Percentiles rank a stretch among this genome's conserved stretches.
phyloP scores from a whole-genome alignment of 2,888 invertebrate genomes.

The Melanchra persicariae region DNA sequence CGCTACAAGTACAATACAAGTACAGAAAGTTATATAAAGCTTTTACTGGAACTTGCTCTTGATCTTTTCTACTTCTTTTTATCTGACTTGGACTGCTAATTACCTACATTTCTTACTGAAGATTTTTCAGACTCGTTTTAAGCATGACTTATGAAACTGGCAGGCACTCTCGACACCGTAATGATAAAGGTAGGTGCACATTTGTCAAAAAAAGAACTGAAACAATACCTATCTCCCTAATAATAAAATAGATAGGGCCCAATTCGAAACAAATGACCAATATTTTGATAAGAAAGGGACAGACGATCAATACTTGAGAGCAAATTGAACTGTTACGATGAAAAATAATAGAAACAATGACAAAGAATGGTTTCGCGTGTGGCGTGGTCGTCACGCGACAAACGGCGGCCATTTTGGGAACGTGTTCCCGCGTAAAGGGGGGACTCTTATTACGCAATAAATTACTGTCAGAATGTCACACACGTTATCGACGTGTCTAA shows the following conservation, averaged over 20 bases:
- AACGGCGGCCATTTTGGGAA: constrained; percentile 53
- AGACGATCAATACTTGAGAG: constrained; percentile 61
- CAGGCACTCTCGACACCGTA: neutral
- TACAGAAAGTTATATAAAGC: neutral
- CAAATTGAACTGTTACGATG: constrained; percentile 65
- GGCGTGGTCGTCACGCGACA: constrained; percentile 51
- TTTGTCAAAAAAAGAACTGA: constrained; percentile 17
- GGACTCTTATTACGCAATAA: constrained; percentile 59
- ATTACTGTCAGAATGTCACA: constrained; percentile 62
- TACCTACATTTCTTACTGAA: constrained; percentile 10
- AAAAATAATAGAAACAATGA: constrained; percentile 66
- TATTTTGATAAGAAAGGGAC: constrained; percentile 62
- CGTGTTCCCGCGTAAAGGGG: constrained; percentile 54
- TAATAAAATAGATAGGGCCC: constrained; percentile 33
- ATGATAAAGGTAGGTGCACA: constrained; percentile 7
- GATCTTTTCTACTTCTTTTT: neutral
- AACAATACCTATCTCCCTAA: constrained; percentile 25
- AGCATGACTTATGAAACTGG: neutral
- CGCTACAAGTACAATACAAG: neutral
- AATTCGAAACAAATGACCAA: constrained; percentile 50
- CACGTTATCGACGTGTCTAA: constrained; percentile 56
- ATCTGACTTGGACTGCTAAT: constrained; percentile 21
- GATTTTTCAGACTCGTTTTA: neutral
- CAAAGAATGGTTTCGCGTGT: constrained; percentile 62
- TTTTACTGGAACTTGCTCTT: neutral